Evolutionary conservation across 2,797 vertebrate species (phyloP).

Genomic region (Onychomys arenicola): DNA sequence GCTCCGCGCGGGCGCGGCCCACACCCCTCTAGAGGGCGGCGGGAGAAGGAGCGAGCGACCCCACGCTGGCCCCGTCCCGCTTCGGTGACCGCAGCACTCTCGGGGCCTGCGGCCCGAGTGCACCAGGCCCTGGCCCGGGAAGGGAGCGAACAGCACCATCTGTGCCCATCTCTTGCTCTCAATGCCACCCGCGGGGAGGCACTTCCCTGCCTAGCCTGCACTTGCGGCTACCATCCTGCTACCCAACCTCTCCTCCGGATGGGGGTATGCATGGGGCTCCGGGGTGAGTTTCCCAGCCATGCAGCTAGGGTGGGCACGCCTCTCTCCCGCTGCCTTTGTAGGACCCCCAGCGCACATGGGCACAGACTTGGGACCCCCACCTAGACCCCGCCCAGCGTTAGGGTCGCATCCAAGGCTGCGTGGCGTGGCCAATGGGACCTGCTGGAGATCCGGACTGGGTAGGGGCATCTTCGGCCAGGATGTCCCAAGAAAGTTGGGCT

Average conservation of each 20-base stretch:
- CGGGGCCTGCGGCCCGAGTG: neutral
- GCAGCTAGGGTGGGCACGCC: conserved; percentile 57
- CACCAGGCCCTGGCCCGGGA: conserved; percentile 75
- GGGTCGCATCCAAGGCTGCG: neutral
- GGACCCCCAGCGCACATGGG: neutral
- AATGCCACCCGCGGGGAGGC: conserved; percentile 56
- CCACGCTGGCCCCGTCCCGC: neutral
- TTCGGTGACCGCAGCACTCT: neutral
- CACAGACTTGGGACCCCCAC: neutral
- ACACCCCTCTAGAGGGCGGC: conserved; percentile 72
- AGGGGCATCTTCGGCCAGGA: neutral
- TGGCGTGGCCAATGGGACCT: neutral
- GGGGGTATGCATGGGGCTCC: neutral
- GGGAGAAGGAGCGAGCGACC: conserved; percentile 5
- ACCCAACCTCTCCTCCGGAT: neutral
- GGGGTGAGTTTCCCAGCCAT: neutral
- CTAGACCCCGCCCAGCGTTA: neutral
- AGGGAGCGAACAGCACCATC: conserved; percentile 82
- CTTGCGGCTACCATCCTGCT: conserved; percentile 48
- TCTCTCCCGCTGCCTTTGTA: neutral
- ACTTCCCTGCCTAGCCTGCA: conserved; percentile 50
- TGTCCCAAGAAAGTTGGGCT: conserved; percentile 67
- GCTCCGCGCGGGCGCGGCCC: conserved; percentile 71
- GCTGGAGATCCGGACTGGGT: neutral
- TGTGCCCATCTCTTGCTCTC: conserved; percentile 76